Evolutionary conservation across 2,888 invertebrate genomes (phyloP).

Genomic region (Pristionchus exspectatus): DNA sequence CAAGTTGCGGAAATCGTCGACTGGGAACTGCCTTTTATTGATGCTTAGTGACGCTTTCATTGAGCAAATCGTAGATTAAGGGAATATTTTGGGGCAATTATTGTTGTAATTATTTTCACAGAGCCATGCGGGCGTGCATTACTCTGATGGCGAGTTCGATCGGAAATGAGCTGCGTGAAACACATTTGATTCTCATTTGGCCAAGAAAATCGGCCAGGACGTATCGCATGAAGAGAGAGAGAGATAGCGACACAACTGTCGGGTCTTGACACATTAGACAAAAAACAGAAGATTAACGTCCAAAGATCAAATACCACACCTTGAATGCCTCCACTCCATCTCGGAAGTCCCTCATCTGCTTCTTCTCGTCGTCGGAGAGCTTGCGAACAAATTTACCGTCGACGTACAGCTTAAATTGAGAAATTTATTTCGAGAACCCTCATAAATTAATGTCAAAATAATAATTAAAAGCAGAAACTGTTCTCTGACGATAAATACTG

Average conservation of each 20-base stretch:
- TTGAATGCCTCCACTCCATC: slow-evolving; percentile 42
- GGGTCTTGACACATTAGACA: neutral
- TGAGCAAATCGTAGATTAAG: too few species aligned
- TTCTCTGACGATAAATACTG: too few species aligned
- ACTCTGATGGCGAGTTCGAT: neutral
- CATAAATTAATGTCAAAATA: too few species aligned
- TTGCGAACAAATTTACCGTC: slow-evolving; percentile 34
- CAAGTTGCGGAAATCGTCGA: slow-evolving; percentile 44
- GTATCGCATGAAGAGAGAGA: neutral
- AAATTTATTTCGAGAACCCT: neutral
- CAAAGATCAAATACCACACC: neutral
- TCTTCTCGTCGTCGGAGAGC: slow-evolving; percentile 28
- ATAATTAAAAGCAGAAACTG: too few species aligned
- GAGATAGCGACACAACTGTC: too few species aligned
- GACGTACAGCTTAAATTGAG: neutral
- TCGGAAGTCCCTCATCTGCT: slow-evolving; percentile 29
- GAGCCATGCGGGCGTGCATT: too few species aligned
- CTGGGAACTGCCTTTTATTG: neutral
- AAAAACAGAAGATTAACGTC: neutral
- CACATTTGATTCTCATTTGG: neutral
- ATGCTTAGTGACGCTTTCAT: too few species aligned
- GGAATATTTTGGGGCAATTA: too few species aligned
- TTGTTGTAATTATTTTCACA: too few species aligned
- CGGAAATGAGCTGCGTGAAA: neutral
- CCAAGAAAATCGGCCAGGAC: neutral